These are phyloP conservation scores for Harpagifer antarcticus DNA, from an alignment of 2,797 vertebrate species.

Conservation along the genomic window DNA sequence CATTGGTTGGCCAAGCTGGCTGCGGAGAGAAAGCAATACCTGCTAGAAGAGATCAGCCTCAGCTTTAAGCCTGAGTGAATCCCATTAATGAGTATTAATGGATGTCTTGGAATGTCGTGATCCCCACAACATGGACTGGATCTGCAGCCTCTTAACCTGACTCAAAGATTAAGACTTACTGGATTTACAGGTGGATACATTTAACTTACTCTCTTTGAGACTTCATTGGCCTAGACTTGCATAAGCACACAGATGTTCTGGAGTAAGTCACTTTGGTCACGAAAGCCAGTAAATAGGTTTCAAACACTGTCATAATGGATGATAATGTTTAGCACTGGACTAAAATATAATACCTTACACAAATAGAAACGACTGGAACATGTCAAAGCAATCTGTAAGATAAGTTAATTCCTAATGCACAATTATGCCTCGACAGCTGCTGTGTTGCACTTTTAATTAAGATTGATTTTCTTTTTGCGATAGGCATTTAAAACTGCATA, in stretches of 20 bases:
- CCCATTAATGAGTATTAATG: conserved; percentile 75
- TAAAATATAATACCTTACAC: background rate
- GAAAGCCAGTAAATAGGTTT: background rate
- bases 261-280: background rate
- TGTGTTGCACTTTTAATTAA: conserved; percentile 46
- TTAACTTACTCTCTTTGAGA: conserved; percentile 37
- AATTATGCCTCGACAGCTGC: conserved; percentile 33
- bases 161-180: conserved; percentile 57
- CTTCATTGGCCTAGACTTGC: conserved; percentile 6
- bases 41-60: conserved; percentile 57
- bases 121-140: conserved; percentile 59
- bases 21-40: conserved; percentile 45
- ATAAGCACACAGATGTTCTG: background rate
- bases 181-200: conserved; percentile 51
- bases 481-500: conserved; percentile 52
- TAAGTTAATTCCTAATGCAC: background rate
- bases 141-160: conserved; percentile 54
- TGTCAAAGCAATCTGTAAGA: background rate
- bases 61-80: conserved; percentile 65
- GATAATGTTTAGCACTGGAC: background rate
- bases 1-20: conserved; percentile 53
- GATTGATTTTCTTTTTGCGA: conserved; percentile 51
- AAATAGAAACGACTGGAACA: too few relatives aligned
- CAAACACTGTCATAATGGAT: background rate
- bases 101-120: conserved; percentile 63